A percentile compares a stretch with the other conserved stretches of the same genome.
These are phyloP conservation scores for Aurelia coerulea DNA, from an alignment of 30 jellyfish, hydroid and myxozoan species.

Conservation along the genomic window DNA sequence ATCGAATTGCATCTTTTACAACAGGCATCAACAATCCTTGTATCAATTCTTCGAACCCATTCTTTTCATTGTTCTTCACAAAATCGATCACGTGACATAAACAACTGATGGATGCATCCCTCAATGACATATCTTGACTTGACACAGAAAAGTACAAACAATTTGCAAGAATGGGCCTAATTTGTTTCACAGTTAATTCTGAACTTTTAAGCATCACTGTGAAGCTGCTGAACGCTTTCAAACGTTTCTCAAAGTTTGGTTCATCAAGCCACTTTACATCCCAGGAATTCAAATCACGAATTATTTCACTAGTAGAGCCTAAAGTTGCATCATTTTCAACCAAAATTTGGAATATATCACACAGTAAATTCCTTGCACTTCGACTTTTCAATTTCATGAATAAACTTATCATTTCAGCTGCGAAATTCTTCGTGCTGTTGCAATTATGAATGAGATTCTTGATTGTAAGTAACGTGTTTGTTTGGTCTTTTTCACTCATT, in stretches of 20 bases:
- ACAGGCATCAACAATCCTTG: conserved; percentile 68
- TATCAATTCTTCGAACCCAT: conserved; percentile 33
- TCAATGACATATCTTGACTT: conserved; percentile 77
- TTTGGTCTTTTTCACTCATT: conserved; percentile 48
- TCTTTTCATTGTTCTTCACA: conserved; percentile 8
- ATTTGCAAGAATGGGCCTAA: conserved; percentile 68
- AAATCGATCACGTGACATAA: conserved; percentile 48
- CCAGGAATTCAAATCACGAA: conserved; percentile 84
- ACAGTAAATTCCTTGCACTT: conserved; percentile 62
- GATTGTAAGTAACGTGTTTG: conserved; percentile 55
- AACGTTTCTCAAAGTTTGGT: conserved; percentile 83
- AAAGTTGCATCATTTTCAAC: conserved; percentile 2
- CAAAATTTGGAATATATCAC: conserved; percentile 59
- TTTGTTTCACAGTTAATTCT: conserved; percentile 25
- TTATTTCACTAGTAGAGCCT: neutral
- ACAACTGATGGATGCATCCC: conserved; percentile 89
- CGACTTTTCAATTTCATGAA: conserved; percentile 49
- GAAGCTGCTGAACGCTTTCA: conserved; percentile 71
- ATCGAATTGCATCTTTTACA: conserved; percentile 67
- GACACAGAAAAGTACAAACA: conserved; percentile 57
- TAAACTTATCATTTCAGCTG: conserved; percentile 44
- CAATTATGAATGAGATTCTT: conserved; percentile 50
- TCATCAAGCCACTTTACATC: conserved; percentile 83
- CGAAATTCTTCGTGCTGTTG: conserved; percentile 4
- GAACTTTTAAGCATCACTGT: conserved; percentile 27